Evolutionary conservation across 2,113 vertebrate species (phyloP), one percentile per base, ranked within the genome.

Genomic region (Takifugu bimaculatus): DNA sequence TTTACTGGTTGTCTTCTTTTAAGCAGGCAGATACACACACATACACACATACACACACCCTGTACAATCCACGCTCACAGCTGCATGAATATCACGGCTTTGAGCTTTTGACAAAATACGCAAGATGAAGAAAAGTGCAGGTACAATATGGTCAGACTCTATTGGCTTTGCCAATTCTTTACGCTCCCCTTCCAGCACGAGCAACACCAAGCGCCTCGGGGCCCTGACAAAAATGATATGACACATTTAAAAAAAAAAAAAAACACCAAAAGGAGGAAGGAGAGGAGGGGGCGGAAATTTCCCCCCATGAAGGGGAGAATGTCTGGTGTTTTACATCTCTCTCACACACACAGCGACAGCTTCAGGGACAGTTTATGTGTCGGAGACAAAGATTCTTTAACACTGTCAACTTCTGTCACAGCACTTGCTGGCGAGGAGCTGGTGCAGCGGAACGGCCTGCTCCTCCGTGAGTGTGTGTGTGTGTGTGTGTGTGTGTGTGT

Each of bases 361-460:
- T 91, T 91, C 88, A 75, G 91, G 91, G 90, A 92, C 87, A 91
- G 90, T 91, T 91, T 90, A 90, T 83, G 78, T 85, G 84, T 61
- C 44, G 65, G 80, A 90, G 85, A 87, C 83, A 83, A 79, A 76
- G 82, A 81, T 52, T 83, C 90, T 91, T 91, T 92, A 89, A 91
- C 91, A 86, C 50, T 87, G 90, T 90, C 91, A 89, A 80, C 88
- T 86, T 88, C 87, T 89, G 90, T 88, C 89, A 87, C 80, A 60
- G 51, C 50, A 61, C 65, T 74, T 74, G 74, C 49, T 45, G 74
- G 75, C 35, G 56, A 77, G 71, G 65, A 77, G 83, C 52, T 51
- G 65, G 69, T 57, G 12, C 59, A 57, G 77, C 63, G 72, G 67
- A 70, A 78, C 57, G 74, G 80, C 80, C 78, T 45, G 61, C 70